Evolutionary conservation across 2,113 vertebrate species (phyloP), one percentile per base, ranked within the genome.

Genomic region (Ceyx melanurus): DNA sequence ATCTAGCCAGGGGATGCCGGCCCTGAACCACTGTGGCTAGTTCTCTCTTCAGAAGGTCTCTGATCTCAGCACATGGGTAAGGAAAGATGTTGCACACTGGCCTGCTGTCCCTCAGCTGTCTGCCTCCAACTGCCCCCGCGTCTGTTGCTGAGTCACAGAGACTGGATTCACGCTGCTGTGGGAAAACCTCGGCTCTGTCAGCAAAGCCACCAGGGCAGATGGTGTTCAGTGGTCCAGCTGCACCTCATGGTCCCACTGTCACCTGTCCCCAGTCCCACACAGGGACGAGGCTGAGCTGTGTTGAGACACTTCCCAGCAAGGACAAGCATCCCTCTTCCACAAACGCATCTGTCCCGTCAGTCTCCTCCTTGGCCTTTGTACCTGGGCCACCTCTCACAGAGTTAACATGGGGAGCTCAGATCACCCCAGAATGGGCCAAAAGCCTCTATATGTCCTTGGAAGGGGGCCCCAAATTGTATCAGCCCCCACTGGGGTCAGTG

Each of bases 281-380:
- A 23, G 75, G 43, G 88, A 67, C 1, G 13, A 31, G 15, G 31
- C 51, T 1, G 0, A 73, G 60, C 20, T 33, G 1, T 0, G 1
- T 31, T 64, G 53, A 0, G 5, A 37, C 62, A 11, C 45, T 73
- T 79, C 75, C 53, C 66, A 31, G 53, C 2, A 5, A 91, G 70
- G 66, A 43, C 4, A 3, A 84, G 70, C 84, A 79, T 79, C 80
- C 61, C n/a, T 53, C 77, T 66, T 78, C 65, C n/a, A 23, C 65
- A 54, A 66, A 6, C 2, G 0, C 53, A 20, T 83, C 78, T 15
- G 5, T 46, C 67, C 35, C 68, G 22, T 56, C 82, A 6, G 0
- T 35, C 40, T 50, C 62, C 46, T 76, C 72, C 75, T 80, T 20
- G 6, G 51, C 37, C 43, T 54, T 50, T 23, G 37, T 1, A 0